Evolutionary conservation across 1,140 invertebrate genomes (phyloP).

Genomic region (Oncopeltus fasciatus): DNA sequence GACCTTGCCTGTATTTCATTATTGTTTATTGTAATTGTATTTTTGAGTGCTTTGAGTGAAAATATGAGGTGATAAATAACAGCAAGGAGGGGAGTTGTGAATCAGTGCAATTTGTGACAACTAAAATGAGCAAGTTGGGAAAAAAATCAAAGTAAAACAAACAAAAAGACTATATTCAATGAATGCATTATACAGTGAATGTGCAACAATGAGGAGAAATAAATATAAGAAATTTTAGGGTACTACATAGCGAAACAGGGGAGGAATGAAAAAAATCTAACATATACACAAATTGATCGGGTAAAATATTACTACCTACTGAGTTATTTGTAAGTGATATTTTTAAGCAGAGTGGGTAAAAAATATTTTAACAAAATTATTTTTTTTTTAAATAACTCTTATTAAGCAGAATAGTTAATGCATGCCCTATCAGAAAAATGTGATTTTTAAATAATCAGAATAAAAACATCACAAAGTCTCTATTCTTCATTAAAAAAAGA

Average conservation of each 20-base stretch:
- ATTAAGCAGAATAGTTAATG: too few relatives aligned
- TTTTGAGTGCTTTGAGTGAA: neutral
- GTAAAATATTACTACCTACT: too few relatives aligned
- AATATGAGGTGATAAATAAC: neutral
- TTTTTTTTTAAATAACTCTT: too few relatives aligned
- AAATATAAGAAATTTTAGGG: neutral
- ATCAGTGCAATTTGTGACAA: slow-evolving; percentile 11
- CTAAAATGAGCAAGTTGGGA: neutral
- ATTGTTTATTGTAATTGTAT: neutral
- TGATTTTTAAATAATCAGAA: too few relatives aligned
- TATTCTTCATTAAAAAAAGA: too few relatives aligned
- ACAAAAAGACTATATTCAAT: neutral
- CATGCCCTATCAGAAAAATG: too few relatives aligned
- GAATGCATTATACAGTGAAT: neutral
- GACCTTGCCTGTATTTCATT: neutral
- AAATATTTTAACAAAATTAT: too few relatives aligned
- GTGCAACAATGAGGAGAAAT: neutral
- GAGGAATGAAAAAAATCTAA: neutral
- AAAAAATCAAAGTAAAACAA: neutral
- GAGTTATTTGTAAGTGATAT: too few relatives aligned
- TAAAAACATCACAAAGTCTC: too few relatives aligned
- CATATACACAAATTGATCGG: too few relatives aligned
- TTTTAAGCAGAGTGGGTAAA: too few relatives aligned
- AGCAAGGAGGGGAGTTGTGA: neutral
- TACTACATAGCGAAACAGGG: slow-evolving; percentile 3